Evolutionary conservation across 2,888 invertebrate genomes (phyloP).

Genomic region (Lasioglossum lativentre): DNA sequence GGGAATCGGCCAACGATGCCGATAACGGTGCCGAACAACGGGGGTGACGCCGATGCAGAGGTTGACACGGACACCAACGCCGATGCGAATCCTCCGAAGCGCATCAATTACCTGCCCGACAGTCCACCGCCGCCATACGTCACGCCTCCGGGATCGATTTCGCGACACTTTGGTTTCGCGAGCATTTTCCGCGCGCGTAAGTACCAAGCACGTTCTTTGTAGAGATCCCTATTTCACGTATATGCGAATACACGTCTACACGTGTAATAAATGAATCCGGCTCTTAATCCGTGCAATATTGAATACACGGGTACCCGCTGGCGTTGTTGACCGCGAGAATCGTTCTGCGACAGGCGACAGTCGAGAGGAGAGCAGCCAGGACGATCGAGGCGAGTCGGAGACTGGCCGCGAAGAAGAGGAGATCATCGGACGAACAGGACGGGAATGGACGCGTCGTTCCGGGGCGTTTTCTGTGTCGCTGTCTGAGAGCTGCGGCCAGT

Average conservation of each 20-base stretch:
- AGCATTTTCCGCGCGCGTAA: background rate
- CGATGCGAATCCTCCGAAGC: background rate
- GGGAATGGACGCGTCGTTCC: conserved; percentile 66
- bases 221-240: no score
- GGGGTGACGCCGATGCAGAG: background rate
- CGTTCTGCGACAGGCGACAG: conserved; percentile 4
- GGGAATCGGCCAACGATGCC: conserved; percentile 66
- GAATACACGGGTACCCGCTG: no score
- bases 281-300: no score
- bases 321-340: background rate
- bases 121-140: conserved; percentile 83
- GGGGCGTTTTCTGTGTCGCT: conserved; percentile 64
- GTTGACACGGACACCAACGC: background rate
- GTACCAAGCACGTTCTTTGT: background rate
- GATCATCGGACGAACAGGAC: background rate
- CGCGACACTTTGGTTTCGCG: conserved; percentile 60
- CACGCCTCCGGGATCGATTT: conserved; percentile 78
- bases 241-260: no score
- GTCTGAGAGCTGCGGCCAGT: conserved; percentile 42
- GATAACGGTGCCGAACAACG: background rate
- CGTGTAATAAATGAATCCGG: no score
- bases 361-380: background rate
- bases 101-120: conserved; percentile 70
- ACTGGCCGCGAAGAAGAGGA: background rate
- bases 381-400: background rate